Evolutionary conservation across 2,113 vertebrate genomes (phyloP).

Genomic region (Chaetorhynchus papuensis): DNA sequence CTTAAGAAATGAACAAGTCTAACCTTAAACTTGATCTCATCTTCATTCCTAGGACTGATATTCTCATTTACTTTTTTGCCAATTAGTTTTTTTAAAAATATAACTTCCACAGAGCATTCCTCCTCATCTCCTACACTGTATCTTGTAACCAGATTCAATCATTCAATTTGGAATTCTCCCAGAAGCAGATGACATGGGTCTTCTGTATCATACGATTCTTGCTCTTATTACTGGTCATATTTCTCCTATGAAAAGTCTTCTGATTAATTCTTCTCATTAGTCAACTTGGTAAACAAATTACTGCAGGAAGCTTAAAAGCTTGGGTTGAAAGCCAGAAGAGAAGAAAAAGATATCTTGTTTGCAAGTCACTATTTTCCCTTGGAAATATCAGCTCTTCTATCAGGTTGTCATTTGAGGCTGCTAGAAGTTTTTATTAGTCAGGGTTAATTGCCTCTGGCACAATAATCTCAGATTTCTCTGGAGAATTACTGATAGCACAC

Average conservation of each 20-base stretch:
- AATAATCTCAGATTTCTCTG: conserved; percentile 45
- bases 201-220: background rate
- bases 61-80: background rate
- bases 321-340: conserved; percentile 33
- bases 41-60: background rate
- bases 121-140: background rate
- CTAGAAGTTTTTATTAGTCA: conserved; percentile 59
- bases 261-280: conserved; percentile 55
- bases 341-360: conserved; percentile 18
- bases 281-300: conserved; percentile 59
- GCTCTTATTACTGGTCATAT: conserved; percentile 2
- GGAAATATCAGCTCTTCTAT: conserved; percentile 37
- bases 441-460: conserved; percentile 66
- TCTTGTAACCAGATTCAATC: background rate
- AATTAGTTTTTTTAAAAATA: background rate
- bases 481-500: conserved; percentile 26
- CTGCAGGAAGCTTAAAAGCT: conserved; percentile 36
- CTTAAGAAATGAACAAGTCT: background rate
- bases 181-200: conserved; percentile 11
- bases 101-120: background rate
- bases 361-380: conserved; percentile 42
- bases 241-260: conserved; percentile 21
- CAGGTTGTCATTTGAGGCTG: conserved; percentile 21
- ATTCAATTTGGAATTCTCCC: conserved; percentile 11
- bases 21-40: background rate